Evolutionary conservation across 2,797 vertebrate genomes (phyloP).

Genomic region (Parotocinclus haroldoi): DNA sequence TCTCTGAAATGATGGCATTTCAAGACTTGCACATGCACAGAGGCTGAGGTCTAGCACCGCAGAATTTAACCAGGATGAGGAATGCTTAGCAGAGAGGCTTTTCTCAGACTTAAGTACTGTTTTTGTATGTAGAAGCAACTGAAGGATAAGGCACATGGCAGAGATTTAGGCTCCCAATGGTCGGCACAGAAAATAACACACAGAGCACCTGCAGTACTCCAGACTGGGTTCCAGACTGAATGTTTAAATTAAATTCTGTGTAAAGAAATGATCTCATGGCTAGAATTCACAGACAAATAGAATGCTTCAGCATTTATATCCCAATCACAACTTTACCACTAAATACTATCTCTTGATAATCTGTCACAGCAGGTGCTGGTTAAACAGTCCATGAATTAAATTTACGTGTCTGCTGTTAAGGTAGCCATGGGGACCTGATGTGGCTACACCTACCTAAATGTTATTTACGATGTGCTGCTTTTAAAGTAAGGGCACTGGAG

Average conservation of each 20-base stretch:
- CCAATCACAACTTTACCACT: too few species aligned
- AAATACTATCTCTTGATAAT: background rate
- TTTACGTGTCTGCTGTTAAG: conserved; percentile 11
- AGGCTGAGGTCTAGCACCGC: conserved; percentile 42
- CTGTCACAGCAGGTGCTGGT: conserved; percentile 10
- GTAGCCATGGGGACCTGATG: conserved; percentile 7
- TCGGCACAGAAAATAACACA: conserved; percentile 4
- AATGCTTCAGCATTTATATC: too few species aligned
- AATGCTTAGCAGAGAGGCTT: conserved; percentile 21
- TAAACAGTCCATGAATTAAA: conserved; percentile 7
- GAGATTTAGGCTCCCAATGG: conserved; percentile 14
- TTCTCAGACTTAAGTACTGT: conserved; percentile 32
- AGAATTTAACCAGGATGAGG: conserved; percentile 42
- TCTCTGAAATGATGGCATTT: conserved; percentile 61
- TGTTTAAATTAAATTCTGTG: background rate
- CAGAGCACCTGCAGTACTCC: conserved; percentile 19
- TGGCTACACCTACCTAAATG: conserved; percentile 12
- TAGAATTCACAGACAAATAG: too few species aligned
- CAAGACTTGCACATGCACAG: conserved; percentile 55
- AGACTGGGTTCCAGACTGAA: background rate
- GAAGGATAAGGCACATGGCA: conserved; percentile 18
- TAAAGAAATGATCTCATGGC: background rate
- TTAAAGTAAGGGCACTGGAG: conserved; percentile 17
- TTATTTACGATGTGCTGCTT: conserved; percentile 34
- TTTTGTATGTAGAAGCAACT: conserved; percentile 8